A percentile compares a stretch with the other conserved stretches of the same genome.
Evolutionary conservation across 1,140 invertebrate species (phyloP).

Genomic region (Lordiphosa collinella): DNA sequence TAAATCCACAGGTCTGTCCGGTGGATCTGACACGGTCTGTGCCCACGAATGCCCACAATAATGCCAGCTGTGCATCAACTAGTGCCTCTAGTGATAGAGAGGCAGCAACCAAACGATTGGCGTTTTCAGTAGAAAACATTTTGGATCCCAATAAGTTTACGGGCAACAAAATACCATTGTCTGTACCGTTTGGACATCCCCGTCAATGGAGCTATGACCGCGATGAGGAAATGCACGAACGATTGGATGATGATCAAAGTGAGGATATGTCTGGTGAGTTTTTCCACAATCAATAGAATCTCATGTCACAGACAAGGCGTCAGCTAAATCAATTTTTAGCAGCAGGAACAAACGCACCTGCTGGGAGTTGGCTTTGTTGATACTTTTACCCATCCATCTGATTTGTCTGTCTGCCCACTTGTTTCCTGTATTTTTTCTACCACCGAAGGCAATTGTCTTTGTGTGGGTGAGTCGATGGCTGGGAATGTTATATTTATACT

Average conservation of each 20-base stretch:
- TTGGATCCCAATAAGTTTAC: slow-evolving; percentile 94
- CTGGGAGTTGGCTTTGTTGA: slow-evolving; percentile 1
- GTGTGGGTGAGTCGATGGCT: slow-evolving; percentile 10
- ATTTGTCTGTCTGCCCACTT: slow-evolving; percentile 6
- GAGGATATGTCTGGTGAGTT: slow-evolving; percentile 78
- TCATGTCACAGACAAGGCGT: background rate
- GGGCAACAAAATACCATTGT: slow-evolving; percentile 80
- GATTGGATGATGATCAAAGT: slow-evolving; percentile 76
- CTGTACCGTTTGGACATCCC: slow-evolving; percentile 39
- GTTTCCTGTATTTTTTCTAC: slow-evolving; percentile 5
- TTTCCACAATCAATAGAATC: background rate
- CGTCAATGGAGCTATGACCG: slow-evolving; percentile 81
- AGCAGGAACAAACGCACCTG: slow-evolving; percentile 11
- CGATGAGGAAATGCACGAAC: slow-evolving; percentile 79
- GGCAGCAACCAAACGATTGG: slow-evolving; percentile 81
- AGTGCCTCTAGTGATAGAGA: slow-evolving; percentile 66
- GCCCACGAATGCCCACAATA: slow-evolving; percentile 32
- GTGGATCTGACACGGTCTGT: slow-evolving; percentile 79
- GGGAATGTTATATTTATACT: slow-evolving; percentile 51
- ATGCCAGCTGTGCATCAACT: slow-evolving; percentile 51
- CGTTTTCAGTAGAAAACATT: slow-evolving; percentile 95
- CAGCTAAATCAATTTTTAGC: slow-evolving; percentile 10
- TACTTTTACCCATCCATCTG: slow-evolving; percentile 4
- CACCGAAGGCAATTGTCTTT: slow-evolving; percentile 2
- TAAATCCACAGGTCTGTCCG: slow-evolving; percentile 72